Evolutionary conservation across 2,888 invertebrate genomes (phyloP).

Genomic region (Drosophila gaucha): DNA sequence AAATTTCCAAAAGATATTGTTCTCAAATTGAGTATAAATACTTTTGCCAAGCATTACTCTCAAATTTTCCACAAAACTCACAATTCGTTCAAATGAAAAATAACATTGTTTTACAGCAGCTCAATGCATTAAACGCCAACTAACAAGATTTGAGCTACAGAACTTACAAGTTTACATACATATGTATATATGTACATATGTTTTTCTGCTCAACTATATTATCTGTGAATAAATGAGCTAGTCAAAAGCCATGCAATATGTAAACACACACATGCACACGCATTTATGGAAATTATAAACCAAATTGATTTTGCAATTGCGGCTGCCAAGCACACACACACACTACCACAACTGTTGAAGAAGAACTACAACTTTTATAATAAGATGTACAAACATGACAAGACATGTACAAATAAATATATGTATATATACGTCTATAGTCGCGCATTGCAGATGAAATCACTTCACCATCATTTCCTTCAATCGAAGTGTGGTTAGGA

Average conservation of each 20-base stretch:
- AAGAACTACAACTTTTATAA: conserved; percentile 51
- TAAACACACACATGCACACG: conserved; percentile 17
- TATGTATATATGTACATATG: background rate
- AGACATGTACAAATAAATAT: conserved; percentile 25
- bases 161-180: background rate
- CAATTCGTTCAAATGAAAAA: conserved; percentile 4
- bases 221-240: conserved; percentile 17
- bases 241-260: conserved; percentile 10
- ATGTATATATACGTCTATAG: background rate
- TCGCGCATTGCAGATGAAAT: conserved; percentile 44
- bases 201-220: background rate
- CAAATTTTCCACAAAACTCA: background rate
- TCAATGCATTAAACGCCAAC: conserved; percentile 5
- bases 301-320: conserved; percentile 54
- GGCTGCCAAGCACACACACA: conserved; percentile 25
- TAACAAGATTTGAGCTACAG: too few relatives aligned
- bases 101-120: conserved; percentile 2
- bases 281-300: conserved; percentile 51
- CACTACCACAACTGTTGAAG: conserved; percentile 2
- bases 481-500: conserved; percentile 3
- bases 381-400: conserved; percentile 45
- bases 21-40: background rate
- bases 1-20: background rate
- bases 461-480: conserved; percentile 41
- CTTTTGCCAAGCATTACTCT: background rate